Evolutionary conservation across 2,113 vertebrate genomes (phyloP).

Genomic region (Sebastes fasciatus): DNA sequence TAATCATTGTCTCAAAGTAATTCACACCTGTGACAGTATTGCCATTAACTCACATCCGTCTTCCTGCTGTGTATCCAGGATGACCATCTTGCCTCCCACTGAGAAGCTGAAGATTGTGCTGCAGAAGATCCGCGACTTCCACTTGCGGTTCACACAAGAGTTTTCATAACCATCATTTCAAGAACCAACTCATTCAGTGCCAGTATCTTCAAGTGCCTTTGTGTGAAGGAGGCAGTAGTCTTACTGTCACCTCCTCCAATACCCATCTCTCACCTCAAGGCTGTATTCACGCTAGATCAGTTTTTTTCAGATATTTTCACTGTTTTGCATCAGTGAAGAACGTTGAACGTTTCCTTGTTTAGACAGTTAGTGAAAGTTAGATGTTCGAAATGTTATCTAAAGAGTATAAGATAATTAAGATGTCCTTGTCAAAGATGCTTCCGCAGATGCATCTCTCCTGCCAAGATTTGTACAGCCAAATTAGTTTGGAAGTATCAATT

Average conservation of each 20-base stretch:
- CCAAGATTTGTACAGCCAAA: not conserved
- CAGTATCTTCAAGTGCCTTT: constrained; percentile 57
- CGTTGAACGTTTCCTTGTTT: not conserved
- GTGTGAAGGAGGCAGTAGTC: not conserved
- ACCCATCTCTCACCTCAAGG: not conserved
- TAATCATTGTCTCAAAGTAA: not conserved
- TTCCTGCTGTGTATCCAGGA: constrained; percentile 77
- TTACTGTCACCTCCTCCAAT: not conserved
- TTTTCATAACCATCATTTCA: constrained; percentile 80
- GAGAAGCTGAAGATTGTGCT: constrained; percentile 89
- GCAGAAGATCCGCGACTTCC: constrained; percentile 87
- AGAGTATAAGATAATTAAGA: not conserved
- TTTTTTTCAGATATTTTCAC: not conserved
- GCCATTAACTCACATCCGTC: not conserved
- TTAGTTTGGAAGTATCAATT: not conserved
- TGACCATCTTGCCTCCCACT: constrained; percentile 89
- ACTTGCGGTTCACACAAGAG: constrained; percentile 84
- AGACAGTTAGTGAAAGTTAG: not conserved
- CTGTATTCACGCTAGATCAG: not conserved
- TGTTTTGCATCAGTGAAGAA: not conserved
- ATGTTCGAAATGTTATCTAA: not conserved
- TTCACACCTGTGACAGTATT: not conserved
- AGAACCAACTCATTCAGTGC: constrained; percentile 1
- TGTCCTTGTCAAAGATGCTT: constrained; percentile 4
- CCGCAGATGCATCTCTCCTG: constrained; percentile 3